Evolutionary conservation across 2,888 invertebrate species (phyloP), one percentile per base, ranked within the genome.

Genomic region (Trachelus iudaicus): DNA sequence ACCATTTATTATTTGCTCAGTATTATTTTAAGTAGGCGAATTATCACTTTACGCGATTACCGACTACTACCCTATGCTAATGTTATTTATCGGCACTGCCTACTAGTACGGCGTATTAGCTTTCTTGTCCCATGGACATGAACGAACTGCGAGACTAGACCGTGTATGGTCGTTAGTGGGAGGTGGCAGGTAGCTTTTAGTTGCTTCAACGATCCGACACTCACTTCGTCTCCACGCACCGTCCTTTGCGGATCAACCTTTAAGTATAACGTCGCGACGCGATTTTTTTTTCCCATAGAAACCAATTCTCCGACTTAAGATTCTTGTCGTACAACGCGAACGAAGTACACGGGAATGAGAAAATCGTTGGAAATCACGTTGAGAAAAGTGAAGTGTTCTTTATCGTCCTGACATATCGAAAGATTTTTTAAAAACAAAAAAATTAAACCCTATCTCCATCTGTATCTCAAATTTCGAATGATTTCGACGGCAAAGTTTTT

Each of bases 121-220:
- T 56, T 56, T 56, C 23, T 56, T 56, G 40, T 40, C 1, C 1
- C 4, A 4, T 37, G 23, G 23, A 56, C 40, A 56, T 23, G 40
- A 56, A 56, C 15, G 23, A 56, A 56, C 23, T 56, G 23, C 9
- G 23, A 56, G 40, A 33, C 31, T 13, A 71, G 71, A 37, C 13
- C 30, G 71, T 30, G 71, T 6, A 30, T 2, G 31, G 31, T 71
- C 31, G 78, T 79, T 80, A 87, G 88, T 87, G 86, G 89, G 86
- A 86, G 89, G 85, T 84, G 84, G 87, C 89, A 90, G 89, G 89
- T 89, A 88, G 86, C 83, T 86, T 87, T 89, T 88, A 85, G 83
- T 80, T 81, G 85, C 85, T 84, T 84, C 83, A 80, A 83, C 84
- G 79, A 85, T 83, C 81, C 75, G 79, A 76, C 81, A 81, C 81